A percentile compares a stretch with the other conserved stretches of the same genome.
Evolutionary conservation across 2,797 vertebrate species (phyloP).

Genomic region (Phoxinus dragarum): DNA sequence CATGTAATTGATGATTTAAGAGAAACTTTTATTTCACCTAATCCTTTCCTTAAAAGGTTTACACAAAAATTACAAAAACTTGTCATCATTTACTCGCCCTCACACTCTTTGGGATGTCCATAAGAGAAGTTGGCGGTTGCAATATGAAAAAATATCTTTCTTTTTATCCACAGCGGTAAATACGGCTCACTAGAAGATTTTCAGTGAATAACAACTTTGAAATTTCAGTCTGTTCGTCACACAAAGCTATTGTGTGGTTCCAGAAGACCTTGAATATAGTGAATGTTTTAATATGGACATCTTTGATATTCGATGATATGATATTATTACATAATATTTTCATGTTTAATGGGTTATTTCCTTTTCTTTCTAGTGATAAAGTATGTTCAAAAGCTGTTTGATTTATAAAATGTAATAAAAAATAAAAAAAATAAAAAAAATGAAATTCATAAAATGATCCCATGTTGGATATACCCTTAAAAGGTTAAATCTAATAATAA

Average conservation of each 20-base stretch:
- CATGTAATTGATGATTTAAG: neutral
- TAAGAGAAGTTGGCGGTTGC: neutral
- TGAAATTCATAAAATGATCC: neutral
- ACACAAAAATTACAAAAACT: neutral
- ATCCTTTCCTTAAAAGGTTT: neutral
- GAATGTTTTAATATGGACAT: neutral
- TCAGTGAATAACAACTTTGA: neutral
- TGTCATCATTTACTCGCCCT: neutral
- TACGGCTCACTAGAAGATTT: neutral
- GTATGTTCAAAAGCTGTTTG: no score
- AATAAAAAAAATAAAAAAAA: neutral
- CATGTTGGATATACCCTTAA: neutral
- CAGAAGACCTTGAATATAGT: neutral
- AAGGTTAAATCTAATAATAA: no score
- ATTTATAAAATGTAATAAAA: neutral
- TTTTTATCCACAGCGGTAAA: neutral
- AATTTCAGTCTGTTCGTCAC: neutral
- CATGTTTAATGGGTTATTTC: neutral
- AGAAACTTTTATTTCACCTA: neutral
- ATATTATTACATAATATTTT: neutral
- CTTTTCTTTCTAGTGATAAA: neutral
- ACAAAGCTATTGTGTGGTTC: neutral
- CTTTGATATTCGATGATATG: neutral
- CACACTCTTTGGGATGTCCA: neutral
- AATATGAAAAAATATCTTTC: neutral